Conservation (phyloP, 2,888 invertebrate species). For the Diaprepes abbreviatus region DNA sequence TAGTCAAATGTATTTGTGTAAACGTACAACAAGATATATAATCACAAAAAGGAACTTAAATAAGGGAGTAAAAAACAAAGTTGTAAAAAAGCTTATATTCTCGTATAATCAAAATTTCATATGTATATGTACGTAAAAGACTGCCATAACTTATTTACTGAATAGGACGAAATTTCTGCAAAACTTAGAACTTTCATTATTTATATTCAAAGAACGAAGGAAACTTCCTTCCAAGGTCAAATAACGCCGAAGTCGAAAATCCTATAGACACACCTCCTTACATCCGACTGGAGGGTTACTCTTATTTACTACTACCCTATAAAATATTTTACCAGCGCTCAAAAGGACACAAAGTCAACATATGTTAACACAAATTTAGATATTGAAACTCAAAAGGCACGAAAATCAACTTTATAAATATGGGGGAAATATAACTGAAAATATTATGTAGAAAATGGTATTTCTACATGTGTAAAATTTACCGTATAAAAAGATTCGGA, state of each 20-base stretch:
- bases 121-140: neutral
- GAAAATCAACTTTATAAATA: neutral
- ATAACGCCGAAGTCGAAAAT: slow-evolving; percentile 14
- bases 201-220: slow-evolving; percentile 18
- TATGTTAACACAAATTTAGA: slow-evolving; percentile 6
- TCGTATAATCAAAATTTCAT: too few species aligned
- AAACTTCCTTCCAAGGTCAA: slow-evolving; percentile 16
- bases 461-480: neutral
- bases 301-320: slow-evolving; percentile 16
- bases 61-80: too few species aligned
- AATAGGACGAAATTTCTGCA: neutral
- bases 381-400: slow-evolving; percentile 1
- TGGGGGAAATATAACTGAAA: slow-evolving; percentile 3
- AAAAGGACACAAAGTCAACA: slow-evolving; percentile 15
- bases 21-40: too few species aligned
- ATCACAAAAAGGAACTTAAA: too few species aligned
- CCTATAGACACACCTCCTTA: slow-evolving; percentile 7
- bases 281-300: neutral
- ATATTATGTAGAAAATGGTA: neutral
- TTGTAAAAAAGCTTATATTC: too few species aligned
- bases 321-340: slow-evolving; percentile 14
- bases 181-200: neutral
- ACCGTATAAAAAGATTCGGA: too few species aligned
- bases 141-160: slow-evolving; percentile 11
- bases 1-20: too few species aligned